Evolutionary conservation across 1,140 invertebrate species (phyloP), one percentile per base, ranked within the genome.

Genomic region (Planococcus citri): DNA sequence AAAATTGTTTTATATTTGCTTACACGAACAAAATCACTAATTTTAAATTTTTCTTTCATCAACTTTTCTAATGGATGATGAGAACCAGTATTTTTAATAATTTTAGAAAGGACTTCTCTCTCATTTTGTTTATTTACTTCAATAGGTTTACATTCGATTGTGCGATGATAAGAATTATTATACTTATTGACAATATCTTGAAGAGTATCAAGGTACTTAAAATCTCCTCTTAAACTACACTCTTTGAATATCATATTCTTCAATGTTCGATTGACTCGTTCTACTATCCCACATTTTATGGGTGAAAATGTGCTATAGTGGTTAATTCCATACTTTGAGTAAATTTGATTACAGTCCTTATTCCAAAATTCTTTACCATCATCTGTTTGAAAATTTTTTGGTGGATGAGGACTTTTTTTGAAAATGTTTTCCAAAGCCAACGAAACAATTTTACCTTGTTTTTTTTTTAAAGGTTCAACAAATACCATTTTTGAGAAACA

Each of bases 221-320:
- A 71, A 25, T 72, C 75, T 10, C 78, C 76, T 33, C 72, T 64
- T 69, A 74, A 68, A 68, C 75, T 79, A 72, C 80, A 79, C 68
- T 74, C 72, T 72, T 74, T 74, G 70, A 70, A 80, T 73, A 81
- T 75, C 68, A 68, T 72, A 4, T 61, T 68, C 75, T 79, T 80
- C 29, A 81, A 67, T 51, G 76, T 80, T 57, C 76, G 69, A 75
- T 79, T 77, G 27, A 78, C 78, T 33, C 80, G 69, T 75, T 81
- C 79, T 60, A 76, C 74, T 61, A 80, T 74, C 1, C 74, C 69
- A 17, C 76, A 78, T 76, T 81, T 81, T 20, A 74, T 73, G 10
- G 74, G 71, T 58, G 70, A 76, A 71, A 76, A 76, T 21, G 74
- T 77, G 0, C 73, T 73, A 72, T 79, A 79, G 72, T 78, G 75